Evolutionary conservation across 2,888 invertebrate species (phyloP), one percentile per base, ranked within the genome.

Genomic region (Meiosimyza platycephala): DNA sequence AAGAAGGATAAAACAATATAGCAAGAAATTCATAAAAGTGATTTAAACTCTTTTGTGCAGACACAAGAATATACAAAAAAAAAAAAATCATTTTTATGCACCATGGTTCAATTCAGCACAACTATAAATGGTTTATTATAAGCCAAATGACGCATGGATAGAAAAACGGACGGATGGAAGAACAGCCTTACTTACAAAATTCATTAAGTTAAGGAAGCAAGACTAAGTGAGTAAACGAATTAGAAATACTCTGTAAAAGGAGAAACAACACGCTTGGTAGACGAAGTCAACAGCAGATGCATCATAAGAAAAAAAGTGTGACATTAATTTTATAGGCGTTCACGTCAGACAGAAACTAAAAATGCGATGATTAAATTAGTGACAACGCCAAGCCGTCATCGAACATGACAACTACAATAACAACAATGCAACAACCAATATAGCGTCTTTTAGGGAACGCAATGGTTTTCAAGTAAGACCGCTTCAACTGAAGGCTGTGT

Each of bases 291-390:
- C 28, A 54, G 16, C n/a, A 66, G 52, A 18, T 18, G 18, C 52
- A 52, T 12, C 57, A 68, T 11, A 51, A 28, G 22, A 59, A 40
- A 22, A 22, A 79, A 79, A 76, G 80, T 79, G 79, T 79, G 80
- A 80, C 81, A 82, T 82, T 83, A 82, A 82, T 82, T 82, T 82
- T 76, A 78, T 76, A 74, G 76, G 76, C 78, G 76, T 71, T 13
- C 62, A 40, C 9, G 70, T 70, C 54, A 62, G 60, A 70, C 52
- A 47, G 1, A 9, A 40, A 40, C 40, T 40, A 9, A 40, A 40
- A 70, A 22, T 11, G 15, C 11, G 54, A 47, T 54, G 62, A 63
- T 63, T 54, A 52, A 62, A 63, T 54, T 18, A 51, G 33, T 51
- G 15, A 6, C 16, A 16, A 15, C 15, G 50, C 22, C 13, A 51